Percentiles rank a stretch among this genome's conserved stretches.
These are phyloP conservation scores for Mus minutoides DNA, from an alignment of 2,797 vertebrate genomes.

Conservation along the genomic window DNA sequence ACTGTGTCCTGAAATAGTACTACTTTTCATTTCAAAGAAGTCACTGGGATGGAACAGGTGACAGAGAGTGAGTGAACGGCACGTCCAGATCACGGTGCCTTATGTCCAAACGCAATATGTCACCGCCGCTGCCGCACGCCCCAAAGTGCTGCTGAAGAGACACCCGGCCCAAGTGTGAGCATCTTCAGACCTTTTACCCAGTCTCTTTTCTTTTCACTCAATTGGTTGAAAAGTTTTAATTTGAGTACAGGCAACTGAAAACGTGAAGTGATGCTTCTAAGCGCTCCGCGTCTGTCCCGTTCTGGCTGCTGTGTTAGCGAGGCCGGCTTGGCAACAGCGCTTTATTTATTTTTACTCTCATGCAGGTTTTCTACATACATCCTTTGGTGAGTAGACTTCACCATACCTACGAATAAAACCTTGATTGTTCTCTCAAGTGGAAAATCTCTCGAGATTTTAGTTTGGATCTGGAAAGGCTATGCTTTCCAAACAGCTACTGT, in stretches of 20 bases:
- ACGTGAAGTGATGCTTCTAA: conserved; percentile 62
- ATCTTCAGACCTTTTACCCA: conserved; percentile 87
- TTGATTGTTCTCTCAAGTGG: conserved; percentile 85
- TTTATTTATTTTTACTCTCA: conserved; percentile 92
- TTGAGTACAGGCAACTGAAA: conserved; percentile 82
- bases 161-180: conserved; percentile 87
- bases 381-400: conserved; percentile 86
- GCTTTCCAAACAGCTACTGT: conserved; percentile 70
- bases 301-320: conserved; percentile 86
- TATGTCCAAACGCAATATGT: conserved; percentile 86
- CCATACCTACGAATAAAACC: conserved; percentile 89
- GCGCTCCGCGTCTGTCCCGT: conserved; percentile 84
- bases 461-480: conserved; percentile 66
- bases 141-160: conserved; percentile 77
- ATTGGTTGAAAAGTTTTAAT: conserved; percentile 84
- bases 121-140: conserved; percentile 84
- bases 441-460: conserved; percentile 83
- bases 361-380: conserved; percentile 86
- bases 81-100: conserved; percentile 90
- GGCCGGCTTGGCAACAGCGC: conserved; percentile 85
- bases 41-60: conserved; percentile 86
- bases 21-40: conserved; percentile 86
- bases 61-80: conserved; percentile 86
- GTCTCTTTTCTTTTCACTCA: conserved; percentile 84
- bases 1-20: conserved; percentile 84